Conservation (phyloP, 2,888 invertebrate genomes). For the Erebia epiphron region DNA sequence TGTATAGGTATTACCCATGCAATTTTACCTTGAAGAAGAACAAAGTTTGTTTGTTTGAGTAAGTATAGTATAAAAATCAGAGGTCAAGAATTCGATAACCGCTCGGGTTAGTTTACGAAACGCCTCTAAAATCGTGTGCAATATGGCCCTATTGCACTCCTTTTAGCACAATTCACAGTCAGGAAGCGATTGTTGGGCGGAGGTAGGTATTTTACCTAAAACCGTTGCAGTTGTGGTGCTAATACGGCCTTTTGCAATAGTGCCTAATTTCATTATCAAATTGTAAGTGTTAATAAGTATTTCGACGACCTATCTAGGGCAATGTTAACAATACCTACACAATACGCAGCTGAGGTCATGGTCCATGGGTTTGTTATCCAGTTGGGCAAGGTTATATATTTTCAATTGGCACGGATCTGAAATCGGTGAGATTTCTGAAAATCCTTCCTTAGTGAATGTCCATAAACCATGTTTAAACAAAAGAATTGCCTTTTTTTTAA, state of each 20-base stretch:
- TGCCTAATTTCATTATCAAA: not conserved
- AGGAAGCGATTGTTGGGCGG: conserved; percentile 38
- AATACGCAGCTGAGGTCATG: not conserved
- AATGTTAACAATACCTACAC: not conserved
- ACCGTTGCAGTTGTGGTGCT: conserved; percentile 18
- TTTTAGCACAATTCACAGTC: conserved; percentile 35
- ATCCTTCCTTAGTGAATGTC: too few relatives aligned
- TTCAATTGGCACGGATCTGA: too few relatives aligned
- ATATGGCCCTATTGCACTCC: conserved; percentile 1
- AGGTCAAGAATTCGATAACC: not conserved
- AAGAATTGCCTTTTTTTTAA: too few relatives aligned
- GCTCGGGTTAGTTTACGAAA: not conserved
- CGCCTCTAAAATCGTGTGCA: not conserved
- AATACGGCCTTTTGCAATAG: conserved; percentile 18
- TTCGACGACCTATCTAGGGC: conserved; percentile 4
- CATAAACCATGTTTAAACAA: too few relatives aligned
- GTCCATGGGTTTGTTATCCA: not conserved
- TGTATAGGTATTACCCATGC: too few relatives aligned
- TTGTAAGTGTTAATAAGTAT: conserved; percentile 5
- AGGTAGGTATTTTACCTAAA: conserved; percentile 24
- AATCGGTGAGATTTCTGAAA: too few relatives aligned
- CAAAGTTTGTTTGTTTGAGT: too few relatives aligned
- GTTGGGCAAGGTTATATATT: too few relatives aligned
- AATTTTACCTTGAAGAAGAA: too few relatives aligned
- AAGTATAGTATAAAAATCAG: too few relatives aligned